Evolutionary conservation across 2,113 vertebrate species (phyloP).

Genomic region (Urocitellus parryii): DNA sequence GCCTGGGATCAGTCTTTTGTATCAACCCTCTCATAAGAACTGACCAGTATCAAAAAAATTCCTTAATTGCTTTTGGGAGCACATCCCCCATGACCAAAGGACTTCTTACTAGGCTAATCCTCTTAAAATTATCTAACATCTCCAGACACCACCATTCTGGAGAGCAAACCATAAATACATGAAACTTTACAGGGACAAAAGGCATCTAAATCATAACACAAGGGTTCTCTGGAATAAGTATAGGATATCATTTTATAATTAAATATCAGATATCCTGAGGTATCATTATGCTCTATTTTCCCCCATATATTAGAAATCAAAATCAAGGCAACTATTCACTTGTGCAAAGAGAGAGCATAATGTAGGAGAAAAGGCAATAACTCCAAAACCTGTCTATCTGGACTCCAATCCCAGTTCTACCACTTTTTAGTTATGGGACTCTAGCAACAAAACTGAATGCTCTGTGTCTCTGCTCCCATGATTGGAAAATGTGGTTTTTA

Average conservation of each 20-base stretch:
- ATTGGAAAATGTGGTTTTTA: background rate
- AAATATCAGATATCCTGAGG: background rate
- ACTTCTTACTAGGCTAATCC: background rate
- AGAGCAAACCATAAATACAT: background rate
- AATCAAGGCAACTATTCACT: background rate
- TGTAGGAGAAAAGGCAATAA: background rate
- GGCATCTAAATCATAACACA: background rate
- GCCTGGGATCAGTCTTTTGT: background rate
- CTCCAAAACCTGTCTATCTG: background rate
- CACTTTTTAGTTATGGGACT: background rate
- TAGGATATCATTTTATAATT: conserved; percentile 23
- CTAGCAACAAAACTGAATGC: background rate
- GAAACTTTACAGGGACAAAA: background rate
- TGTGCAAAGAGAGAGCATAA: background rate
- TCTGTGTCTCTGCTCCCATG: background rate
- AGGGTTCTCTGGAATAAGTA: background rate
- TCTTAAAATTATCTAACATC: background rate
- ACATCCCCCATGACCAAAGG: background rate
- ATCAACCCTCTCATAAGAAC: background rate
- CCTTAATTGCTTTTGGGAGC: background rate
- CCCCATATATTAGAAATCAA: background rate
- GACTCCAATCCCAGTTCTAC: background rate
- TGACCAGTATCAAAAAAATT: too few species aligned
- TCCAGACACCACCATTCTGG: background rate
- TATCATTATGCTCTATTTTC: background rate